phyloP scores from a whole-genome alignment of 2,888 invertebrate species.

The Apamea sordens region DNA sequence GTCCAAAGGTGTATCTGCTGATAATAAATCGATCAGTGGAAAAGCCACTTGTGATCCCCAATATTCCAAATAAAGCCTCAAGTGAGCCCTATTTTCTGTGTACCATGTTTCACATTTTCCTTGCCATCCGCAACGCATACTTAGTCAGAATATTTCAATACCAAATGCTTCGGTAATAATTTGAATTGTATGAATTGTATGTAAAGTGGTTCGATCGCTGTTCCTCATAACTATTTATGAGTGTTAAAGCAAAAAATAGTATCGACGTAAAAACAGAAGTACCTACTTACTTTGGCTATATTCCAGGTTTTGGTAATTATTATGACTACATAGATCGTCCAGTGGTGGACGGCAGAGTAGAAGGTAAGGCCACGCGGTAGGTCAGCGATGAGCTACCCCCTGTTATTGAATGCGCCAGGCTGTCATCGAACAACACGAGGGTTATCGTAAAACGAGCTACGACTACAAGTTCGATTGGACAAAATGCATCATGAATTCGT shows the following conservation, averaged over 20 bases:
- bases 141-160: slow-evolving; percentile 1
- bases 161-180: neutral
- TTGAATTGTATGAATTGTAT: slow-evolving; percentile 7
- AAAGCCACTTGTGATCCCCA: neutral
- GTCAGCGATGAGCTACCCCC: neutral
- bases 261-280: neutral
- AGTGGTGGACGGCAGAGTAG: too few relatives aligned
- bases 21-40: neutral
- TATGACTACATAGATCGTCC: neutral
- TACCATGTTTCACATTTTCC: too few relatives aligned
- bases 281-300: neutral
- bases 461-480: too few relatives aligned
- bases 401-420: neutral
- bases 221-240: neutral
- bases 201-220: neutral
- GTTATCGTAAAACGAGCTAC: neutral
- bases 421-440: neutral
- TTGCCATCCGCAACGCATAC: neutral
- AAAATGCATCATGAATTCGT: neutral
- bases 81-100: neutral
- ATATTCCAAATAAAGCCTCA: slow-evolving; percentile 1
- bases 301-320: neutral
- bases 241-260: neutral
- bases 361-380: neutral
- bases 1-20: neutral